phyloP scores from a whole-genome alignment of 2,888 invertebrate species.

The Rotaria sp. region DNA sequence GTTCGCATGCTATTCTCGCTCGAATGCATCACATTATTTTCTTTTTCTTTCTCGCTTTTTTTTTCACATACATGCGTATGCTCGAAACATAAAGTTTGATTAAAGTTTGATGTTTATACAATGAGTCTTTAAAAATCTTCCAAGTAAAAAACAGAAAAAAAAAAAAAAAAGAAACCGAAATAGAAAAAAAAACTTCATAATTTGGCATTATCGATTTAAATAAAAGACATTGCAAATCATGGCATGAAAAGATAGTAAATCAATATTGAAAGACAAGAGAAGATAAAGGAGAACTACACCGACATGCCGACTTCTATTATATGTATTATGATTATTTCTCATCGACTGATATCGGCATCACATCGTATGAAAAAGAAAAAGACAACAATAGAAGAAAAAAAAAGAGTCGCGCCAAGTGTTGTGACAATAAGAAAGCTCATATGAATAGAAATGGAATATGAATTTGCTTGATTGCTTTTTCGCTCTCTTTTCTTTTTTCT shows the following conservation, averaged over 20 bases:
- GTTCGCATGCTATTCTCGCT: background rate
- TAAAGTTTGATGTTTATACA: background rate
- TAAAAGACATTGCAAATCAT: background rate
- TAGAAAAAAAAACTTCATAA: background rate
- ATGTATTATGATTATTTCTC: conserved; percentile 21
- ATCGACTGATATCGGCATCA: conserved; percentile 11
- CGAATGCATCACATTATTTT: background rate
- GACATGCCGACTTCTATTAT: background rate
- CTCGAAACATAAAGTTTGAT: background rate
- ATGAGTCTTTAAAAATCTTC: background rate
- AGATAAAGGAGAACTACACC: background rate
- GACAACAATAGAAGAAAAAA: conserved; percentile 14
- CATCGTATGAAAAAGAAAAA: conserved; percentile 9
- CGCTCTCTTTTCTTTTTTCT: background rate
- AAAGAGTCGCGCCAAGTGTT: conserved; percentile 21
- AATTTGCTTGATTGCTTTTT: conserved; percentile 21
- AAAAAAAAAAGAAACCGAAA: background rate
- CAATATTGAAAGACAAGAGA: background rate
- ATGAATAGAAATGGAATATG: conserved; percentile 16
- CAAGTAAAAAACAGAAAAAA: background rate
- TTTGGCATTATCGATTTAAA: background rate
- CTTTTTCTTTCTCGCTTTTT: background rate
- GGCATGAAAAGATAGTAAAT: background rate
- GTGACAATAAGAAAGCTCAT: conserved; percentile 21
- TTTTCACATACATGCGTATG: background rate